Percentiles rank a stretch among this genome's conserved stretches.
phyloP scores from a whole-genome alignment of 2,888 invertebrate genomes.

The Diaphora mendica region DNA sequence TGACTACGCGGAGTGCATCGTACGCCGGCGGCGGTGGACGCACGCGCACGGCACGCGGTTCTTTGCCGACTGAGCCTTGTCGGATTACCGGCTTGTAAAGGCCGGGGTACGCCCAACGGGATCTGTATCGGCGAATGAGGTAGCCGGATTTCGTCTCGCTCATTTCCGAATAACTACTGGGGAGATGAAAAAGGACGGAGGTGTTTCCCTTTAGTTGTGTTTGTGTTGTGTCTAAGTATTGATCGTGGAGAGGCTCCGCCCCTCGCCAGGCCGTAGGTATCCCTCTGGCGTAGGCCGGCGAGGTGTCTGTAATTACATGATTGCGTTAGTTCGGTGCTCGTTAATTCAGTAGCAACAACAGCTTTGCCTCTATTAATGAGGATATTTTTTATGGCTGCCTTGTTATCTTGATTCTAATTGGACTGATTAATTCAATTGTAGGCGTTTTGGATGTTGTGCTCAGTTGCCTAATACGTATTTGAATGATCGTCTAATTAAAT shows the following conservation, averaged over 20 bases:
- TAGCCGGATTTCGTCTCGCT: conserved; percentile 61
- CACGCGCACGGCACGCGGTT: conserved; percentile 81
- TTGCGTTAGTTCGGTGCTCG: conserved; percentile 71
- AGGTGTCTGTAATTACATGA: conserved; percentile 78
- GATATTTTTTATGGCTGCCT: conserved; percentile 70
- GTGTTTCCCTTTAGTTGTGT: conserved; percentile 39
- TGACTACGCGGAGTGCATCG: conserved; percentile 72
- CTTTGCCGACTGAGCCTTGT: conserved; percentile 76
- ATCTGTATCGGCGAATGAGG: conserved; percentile 57
- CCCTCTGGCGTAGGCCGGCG: conserved; percentile 50
- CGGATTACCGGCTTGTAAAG: conserved; percentile 59
- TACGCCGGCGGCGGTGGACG: conserved; percentile 72
- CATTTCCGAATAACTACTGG: conserved; percentile 33
- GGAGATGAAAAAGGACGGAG: conserved; percentile 58
- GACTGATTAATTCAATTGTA: conserved; percentile 58
- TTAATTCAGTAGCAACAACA: conserved; percentile 83
- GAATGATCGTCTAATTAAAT: conserved; percentile 32
- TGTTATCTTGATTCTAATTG: conserved; percentile 71
- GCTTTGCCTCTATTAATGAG: conserved; percentile 78
- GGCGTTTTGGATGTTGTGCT: conserved; percentile 45
- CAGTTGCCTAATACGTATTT: conserved; percentile 39
- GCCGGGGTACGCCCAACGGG: conserved; percentile 70
- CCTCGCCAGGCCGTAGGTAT: conserved; percentile 73
- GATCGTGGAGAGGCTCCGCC: conserved; percentile 69
- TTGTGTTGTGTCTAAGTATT: conserved; percentile 62